Percentiles rank a stretch among this genome's conserved stretches.
Evolutionary conservation across 2,888 invertebrate genomes (phyloP).

Genomic region (Ornithoptera priamus): DNA sequence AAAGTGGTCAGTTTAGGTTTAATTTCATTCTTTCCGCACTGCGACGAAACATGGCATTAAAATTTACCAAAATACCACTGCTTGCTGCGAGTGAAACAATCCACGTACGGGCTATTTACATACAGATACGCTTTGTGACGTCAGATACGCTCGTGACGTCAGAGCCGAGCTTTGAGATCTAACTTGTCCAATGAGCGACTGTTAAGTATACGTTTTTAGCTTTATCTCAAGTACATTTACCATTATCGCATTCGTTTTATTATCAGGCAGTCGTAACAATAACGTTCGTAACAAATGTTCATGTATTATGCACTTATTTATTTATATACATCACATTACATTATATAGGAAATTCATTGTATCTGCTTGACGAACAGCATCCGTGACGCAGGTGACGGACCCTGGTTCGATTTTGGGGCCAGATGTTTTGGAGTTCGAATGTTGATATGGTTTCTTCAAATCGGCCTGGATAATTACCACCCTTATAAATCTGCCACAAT

Average conservation of each 20-base stretch:
- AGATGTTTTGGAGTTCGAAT: too few relatives aligned
- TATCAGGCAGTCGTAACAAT: background rate
- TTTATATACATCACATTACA: too few relatives aligned
- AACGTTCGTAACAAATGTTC: background rate
- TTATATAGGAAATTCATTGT: too few relatives aligned
- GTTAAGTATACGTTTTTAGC: slow-evolving; percentile 13
- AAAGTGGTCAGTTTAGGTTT: background rate
- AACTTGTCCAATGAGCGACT: slow-evolving; percentile 20
- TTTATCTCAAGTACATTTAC: background rate
- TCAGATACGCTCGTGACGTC: slow-evolving; percentile 52
- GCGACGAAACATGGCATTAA: slow-evolving; percentile 66
- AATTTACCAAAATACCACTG: slow-evolving; percentile 62
- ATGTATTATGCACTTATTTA: background rate
- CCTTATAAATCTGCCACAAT: too few relatives aligned
- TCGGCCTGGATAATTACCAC: too few relatives aligned
- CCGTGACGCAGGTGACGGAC: too few relatives aligned
- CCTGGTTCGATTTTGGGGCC: too few relatives aligned
- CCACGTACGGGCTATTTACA: slow-evolving; percentile 55
- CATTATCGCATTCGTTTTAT: background rate
- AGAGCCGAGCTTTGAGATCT: slow-evolving; percentile 30
- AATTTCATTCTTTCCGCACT: slow-evolving; percentile 43
- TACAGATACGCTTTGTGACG: slow-evolving; percentile 49
- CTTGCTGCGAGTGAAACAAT: slow-evolving; percentile 53
- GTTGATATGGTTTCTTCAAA: too few relatives aligned
- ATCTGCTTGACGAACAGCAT: too few relatives aligned